phyloP scores from a whole-genome alignment of 2,113 vertebrate species.

The Cyprinodon tularosa region DNA sequence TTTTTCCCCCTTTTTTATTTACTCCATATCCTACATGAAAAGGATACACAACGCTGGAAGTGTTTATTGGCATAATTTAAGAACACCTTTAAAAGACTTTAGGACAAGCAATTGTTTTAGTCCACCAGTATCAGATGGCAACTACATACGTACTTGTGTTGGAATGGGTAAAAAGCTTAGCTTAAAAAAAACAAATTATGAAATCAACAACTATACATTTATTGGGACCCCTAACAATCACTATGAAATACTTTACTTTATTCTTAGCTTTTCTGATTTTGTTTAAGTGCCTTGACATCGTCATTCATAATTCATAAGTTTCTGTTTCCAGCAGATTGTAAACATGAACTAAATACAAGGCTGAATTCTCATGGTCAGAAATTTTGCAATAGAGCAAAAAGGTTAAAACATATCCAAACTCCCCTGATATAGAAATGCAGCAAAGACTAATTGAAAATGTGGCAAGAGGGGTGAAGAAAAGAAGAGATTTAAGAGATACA shows the following conservation, averaged over 20 bases:
- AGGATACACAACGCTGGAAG: neutral
- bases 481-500: too few species aligned
- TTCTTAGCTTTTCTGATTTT: neutral
- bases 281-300: neutral
- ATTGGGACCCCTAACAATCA: neutral
- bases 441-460: too few species aligned
- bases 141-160: neutral
- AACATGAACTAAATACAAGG: neutral
- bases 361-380: neutral
- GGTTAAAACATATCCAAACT: neutral
- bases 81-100: neutral
- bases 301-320: neutral
- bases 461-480: too few species aligned
- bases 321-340: neutral
- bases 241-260: neutral
- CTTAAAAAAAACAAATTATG: neutral
- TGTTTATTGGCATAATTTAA: neutral
- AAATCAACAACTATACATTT: neutral
- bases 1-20: neutral
- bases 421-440: neutral
- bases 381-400: too few species aligned
- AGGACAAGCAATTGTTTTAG: neutral
- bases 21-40: neutral
- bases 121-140: neutral
- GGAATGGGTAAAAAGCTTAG: neutral